A percentile compares a stretch with the other conserved stretches of the same genome.
Conservation (phyloP, 2,113 vertebrate species). For the Tor tambroides region DNA sequence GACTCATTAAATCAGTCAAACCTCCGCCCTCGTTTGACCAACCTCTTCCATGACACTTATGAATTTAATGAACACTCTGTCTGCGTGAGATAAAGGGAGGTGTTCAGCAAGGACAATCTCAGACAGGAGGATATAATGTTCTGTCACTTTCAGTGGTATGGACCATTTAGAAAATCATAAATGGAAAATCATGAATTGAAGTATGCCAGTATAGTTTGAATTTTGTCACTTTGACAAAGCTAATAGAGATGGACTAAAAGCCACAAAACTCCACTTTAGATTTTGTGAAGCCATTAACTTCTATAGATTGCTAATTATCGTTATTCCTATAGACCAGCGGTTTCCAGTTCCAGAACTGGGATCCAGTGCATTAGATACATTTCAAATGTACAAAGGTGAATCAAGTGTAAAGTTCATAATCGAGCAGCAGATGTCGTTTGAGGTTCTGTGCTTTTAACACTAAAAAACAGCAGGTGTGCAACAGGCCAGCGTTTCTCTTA, state of each 20-base stretch:
- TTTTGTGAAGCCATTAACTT: background rate
- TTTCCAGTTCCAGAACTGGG: no score
- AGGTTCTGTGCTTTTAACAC: background rate
- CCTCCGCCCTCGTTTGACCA: slow-evolving; percentile 32
- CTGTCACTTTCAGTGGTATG: slow-evolving; percentile 23
- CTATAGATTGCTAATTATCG: background rate
- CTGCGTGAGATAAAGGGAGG: slow-evolving; percentile 37
- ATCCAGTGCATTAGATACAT: background rate
- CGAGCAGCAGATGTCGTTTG: background rate
- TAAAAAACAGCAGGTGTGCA: background rate
- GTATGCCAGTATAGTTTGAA: background rate
- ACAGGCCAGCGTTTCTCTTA: slow-evolving; percentile 15
- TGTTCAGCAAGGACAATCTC: slow-evolving; percentile 43
- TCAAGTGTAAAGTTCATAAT: background rate
- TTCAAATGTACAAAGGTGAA: background rate
- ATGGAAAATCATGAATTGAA: background rate
- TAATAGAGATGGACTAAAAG: background rate
- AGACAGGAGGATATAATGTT: slow-evolving; percentile 36
- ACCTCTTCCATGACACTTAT: slow-evolving; percentile 45
- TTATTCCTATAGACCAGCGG: background rate
- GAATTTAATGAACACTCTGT: slow-evolving; percentile 55
- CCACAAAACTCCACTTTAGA: background rate
- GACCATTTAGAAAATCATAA: slow-evolving; percentile 5
- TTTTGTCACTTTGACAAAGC: background rate
- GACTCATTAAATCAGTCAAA: slow-evolving; percentile 59